Evolutionary conservation across 2,797 vertebrate genomes (phyloP), one percentile per base, ranked within the genome.

Genomic region (Pseudochromis fuscus): DNA sequence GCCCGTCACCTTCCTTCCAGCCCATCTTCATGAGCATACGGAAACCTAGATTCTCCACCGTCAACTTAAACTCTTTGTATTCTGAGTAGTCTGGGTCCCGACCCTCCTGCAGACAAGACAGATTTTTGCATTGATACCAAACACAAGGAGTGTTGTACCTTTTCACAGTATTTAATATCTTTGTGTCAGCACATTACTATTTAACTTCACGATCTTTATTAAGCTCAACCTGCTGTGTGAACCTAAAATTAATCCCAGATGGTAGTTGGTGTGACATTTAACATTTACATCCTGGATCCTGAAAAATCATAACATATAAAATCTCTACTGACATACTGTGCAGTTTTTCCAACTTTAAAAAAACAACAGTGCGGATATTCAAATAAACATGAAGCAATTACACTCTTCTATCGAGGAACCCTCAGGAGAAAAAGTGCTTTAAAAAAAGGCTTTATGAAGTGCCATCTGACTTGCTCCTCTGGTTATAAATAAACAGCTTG

Each of bases 11-110:
- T 56, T 99, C 98, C 82, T 98, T 98, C 98, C 98, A 99, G 76
- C 98, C 98, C 98, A 99, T 99, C 87, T 99, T 99, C 97, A 99
- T 98, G 27, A 99, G 94, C 98, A 99, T 99, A 72, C 96, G 95
- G 92, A 98, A 99, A 68, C 98, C 98, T 0, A 99, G 96, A 91
- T 99, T 99, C 82, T 99, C 98, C 87, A 99, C 97, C 0, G 98
- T 99, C 92, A 99, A 88, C 83, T 98, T 99, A 91, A 99, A 99
- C 83, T 99, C 98, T 87, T 99, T 99, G 90, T 99, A 99, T 86
- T 99, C 98, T 0, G 98, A 98, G 85, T 98, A 98, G 90, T 99
- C 98, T 0, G 98, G 98, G 56, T 99, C 97, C 0, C 96, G 94
- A 35, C 98, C 98, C 81, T 99, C 98, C 98, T 99, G 93, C 44